Evolutionary conservation across 2,797 vertebrate genomes (phyloP).

Genomic region (Hapalemur alaotrensis): DNA sequence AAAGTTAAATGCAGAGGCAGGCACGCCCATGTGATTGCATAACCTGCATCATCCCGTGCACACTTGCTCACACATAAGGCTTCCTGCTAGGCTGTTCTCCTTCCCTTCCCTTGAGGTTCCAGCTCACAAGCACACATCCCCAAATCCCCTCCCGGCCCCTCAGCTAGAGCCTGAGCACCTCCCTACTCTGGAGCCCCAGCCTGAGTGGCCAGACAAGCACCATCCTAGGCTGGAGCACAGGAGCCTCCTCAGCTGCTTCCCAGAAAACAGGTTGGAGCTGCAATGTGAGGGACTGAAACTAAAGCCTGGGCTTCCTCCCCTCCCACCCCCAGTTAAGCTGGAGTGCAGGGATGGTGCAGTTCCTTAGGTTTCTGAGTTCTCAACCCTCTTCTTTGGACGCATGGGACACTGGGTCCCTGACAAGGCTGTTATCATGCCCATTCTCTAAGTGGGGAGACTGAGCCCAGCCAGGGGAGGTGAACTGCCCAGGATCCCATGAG

Average conservation of each 20-base stretch:
- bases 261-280: not conserved
- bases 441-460: not conserved
- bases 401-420: not conserved
- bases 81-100: not conserved
- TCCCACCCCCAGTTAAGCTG: too few species aligned
- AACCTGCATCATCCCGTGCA: not conserved
- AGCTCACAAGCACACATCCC: not conserved
- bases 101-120: not conserved
- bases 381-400: not conserved
- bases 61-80: not conserved
- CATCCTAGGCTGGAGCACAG: not conserved
- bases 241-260: not conserved
- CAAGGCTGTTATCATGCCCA: not conserved
- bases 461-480: not conserved
- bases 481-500: not conserved
- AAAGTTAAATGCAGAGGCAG: not conserved
- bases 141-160: not conserved
- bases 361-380: not conserved
- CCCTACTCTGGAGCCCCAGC: not conserved
- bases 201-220: not conserved
- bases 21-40: accelerated
- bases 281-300: not conserved
- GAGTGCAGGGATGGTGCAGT: not conserved
- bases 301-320: not conserved
- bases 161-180: not conserved